Evolutionary conservation across 2,113 vertebrate species (phyloP), one percentile per base, ranked within the genome.

Genomic region (Lophotis ruficrista): DNA sequence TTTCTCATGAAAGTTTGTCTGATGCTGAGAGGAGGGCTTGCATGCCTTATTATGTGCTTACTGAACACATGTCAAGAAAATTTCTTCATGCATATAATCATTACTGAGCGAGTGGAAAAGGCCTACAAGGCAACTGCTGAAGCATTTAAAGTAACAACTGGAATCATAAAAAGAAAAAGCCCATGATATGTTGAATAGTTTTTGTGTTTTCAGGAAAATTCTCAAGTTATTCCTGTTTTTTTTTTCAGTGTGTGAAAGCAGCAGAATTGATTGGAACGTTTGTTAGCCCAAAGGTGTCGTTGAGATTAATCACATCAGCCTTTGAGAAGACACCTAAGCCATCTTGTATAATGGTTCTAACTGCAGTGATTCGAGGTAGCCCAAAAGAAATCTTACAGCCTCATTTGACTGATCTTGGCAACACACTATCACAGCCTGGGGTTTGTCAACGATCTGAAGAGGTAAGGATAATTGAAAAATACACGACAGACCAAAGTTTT

Each of bases 201-300:
- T 89, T 62, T 79, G 76, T 76, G 54, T 69, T 84, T 87, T 83
- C 50, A 51, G 50, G 50, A 51, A 51, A 51, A 51, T 51, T n/a
- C 60, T 88, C 20, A 53, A 24, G 23, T 81, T 82, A 13, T 79
- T 64, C 10, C 19, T 78, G 9, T 90, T 91, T 31, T 87, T 86
- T 60, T 85, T 86, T 61, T 14, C 97, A 99, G 99, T 97, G 98
- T 93, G 73, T 97, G 71, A 98, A 98, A 89, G 98, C 99, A 2
- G 99, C 99, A 5, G 98, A 98, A 96, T 96, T 99, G 58, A 89
- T 99, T 19, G 99, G 99, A 33, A 98, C 77, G 0, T 99, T 99
- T 82, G 99, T 99, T 68, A 98, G 89, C 94, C 98, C 99, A 0
- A 98, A 98, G 7, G 99, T 99, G 38, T 99, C 98, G 20, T 97